Evolutionary conservation across 2,888 invertebrate genomes (phyloP).

Genomic region (Ecdyonurus torrentis): DNA sequence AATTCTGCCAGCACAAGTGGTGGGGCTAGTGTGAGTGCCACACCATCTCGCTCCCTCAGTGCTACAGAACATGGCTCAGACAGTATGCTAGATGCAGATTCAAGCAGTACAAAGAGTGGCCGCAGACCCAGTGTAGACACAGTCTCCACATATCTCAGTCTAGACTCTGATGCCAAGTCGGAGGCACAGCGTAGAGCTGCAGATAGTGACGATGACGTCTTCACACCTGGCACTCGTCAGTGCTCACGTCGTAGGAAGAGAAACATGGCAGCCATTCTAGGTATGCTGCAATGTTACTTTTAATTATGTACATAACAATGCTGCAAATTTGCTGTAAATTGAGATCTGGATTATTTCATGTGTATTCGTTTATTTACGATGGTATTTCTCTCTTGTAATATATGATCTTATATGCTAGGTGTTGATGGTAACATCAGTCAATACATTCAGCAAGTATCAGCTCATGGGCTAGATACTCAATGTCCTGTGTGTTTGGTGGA

Average conservation of each 20-base stretch:
- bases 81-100: constrained; percentile 41
- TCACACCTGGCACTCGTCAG: constrained; percentile 25
- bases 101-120: constrained; percentile 57
- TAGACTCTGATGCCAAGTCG: constrained; percentile 21
- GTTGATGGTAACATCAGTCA: not conserved
- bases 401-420: not conserved
- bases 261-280: not conserved
- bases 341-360: no score
- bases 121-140: constrained; percentile 73
- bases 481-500: constrained; percentile 42
- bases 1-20: not conserved
- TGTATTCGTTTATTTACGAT: no score
- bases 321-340: no score
- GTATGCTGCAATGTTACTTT: not conserved
- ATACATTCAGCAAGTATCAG: not conserved
- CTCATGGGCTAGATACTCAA: constrained; percentile 28
- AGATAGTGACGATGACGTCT: constrained; percentile 50
- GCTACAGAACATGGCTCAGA: constrained; percentile 9
- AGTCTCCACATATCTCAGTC: constrained; percentile 75
- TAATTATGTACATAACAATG: not conserved
- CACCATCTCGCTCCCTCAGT: not conserved
- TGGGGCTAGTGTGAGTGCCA: not conserved
- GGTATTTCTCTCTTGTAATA: no score
- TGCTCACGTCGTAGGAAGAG: not conserved
- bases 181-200: constrained; percentile 18